Percentiles rank a stretch among this genome's conserved stretches.
Conservation (phyloP, 2,888 invertebrate species). For the Cheilosia pagana region DNA sequence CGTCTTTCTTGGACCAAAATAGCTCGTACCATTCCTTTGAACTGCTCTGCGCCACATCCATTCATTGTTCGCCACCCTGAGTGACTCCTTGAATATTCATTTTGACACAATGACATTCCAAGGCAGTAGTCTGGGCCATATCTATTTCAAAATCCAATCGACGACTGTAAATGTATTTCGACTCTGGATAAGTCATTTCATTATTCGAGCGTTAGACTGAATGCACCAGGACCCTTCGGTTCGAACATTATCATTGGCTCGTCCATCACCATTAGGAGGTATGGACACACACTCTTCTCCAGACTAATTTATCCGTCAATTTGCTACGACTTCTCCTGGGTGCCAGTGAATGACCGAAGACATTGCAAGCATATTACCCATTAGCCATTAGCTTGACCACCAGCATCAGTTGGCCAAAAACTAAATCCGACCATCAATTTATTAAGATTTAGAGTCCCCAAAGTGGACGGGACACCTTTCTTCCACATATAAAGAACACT, state of each 20-base stretch:
- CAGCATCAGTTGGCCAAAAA: conserved; percentile 65
- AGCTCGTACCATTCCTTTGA: no score
- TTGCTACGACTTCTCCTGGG: conserved; percentile 16
- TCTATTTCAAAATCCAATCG: no score
- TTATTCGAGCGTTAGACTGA: not conserved
- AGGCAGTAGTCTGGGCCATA: no score
- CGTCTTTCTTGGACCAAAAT: no score
- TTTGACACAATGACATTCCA: no score
- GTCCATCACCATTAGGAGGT: conserved; percentile 71
- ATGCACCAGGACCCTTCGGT: not conserved
- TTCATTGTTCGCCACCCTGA: no score
- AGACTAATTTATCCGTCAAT: conserved; percentile 71
- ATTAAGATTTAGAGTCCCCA: conserved; percentile 69
- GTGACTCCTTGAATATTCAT: no score
- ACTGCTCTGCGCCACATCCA: no score
- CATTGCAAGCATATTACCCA: conserved; percentile 61
- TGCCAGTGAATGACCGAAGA: conserved; percentile 39
- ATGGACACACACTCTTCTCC: conserved; percentile 38
- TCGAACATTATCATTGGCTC: conserved; percentile 48
- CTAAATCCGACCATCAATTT: conserved; percentile 72
- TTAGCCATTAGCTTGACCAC: conserved; percentile 61
- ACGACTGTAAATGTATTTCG: not conserved
- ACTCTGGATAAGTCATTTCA: conserved; percentile 12
- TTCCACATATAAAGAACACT: conserved; percentile 44
- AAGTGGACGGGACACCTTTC: conserved; percentile 64